These are phyloP conservation scores for Mormyrus lacerda DNA, from an alignment of 2,113 vertebrate genomes.

Conservation along the genomic window DNA sequence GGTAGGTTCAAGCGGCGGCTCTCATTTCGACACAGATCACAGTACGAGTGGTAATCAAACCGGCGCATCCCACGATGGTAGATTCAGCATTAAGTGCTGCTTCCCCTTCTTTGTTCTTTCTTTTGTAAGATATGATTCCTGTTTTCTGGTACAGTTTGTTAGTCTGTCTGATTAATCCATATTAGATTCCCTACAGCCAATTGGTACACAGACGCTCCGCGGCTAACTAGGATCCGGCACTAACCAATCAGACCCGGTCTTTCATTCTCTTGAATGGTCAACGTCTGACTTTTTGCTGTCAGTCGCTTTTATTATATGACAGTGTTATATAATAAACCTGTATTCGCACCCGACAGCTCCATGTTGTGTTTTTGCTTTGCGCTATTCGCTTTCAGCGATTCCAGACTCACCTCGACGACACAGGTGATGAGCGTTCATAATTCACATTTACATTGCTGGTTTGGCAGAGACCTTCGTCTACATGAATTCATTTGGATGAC, in stretches of 20 bases:
- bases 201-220: neutral
- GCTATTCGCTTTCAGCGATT: neutral
- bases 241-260: neutral
- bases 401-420: neutral
- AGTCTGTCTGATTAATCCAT: neutral
- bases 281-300: neutral
- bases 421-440: neutral
- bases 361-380: neutral
- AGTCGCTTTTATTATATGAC: neutral
- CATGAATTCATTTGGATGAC: neutral
- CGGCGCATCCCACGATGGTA: neutral
- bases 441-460: neutral
- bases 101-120: neutral
- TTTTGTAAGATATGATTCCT: neutral
- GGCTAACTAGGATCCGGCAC: neutral
- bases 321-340: neutral
- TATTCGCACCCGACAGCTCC: neutral
- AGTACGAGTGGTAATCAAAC: neutral
- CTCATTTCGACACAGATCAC: neutral
- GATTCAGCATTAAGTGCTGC: neutral
- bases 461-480: neutral
- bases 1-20: neutral
- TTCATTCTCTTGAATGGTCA: neutral
- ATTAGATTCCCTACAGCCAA: neutral
- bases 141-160: neutral